Percentiles rank a stretch among this genome's conserved stretches.
phyloP scores from a whole-genome alignment of 2,888 invertebrate species.

The Drosophila crucigera region DNA sequence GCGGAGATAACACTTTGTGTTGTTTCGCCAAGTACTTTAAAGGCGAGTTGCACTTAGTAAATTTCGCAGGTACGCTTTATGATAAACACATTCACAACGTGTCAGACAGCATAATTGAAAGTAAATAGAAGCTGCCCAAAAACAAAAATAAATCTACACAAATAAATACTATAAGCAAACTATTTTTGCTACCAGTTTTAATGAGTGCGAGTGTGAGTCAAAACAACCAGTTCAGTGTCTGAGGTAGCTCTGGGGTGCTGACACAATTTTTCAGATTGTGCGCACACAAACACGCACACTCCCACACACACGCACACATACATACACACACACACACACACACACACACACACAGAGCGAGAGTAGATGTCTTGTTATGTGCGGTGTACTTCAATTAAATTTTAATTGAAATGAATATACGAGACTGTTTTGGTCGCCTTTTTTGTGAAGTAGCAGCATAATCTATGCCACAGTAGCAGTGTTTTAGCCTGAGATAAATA shows the following conservation, averaged over 20 bases:
- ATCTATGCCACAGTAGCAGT: conserved; percentile 39
- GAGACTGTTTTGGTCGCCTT: conserved; percentile 37
- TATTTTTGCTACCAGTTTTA: conserved; percentile 55
- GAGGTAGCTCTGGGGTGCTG: conserved; percentile 37
- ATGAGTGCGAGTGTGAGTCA: conserved; percentile 52
- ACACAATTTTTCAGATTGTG: conserved; percentile 60
- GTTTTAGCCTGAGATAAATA: neutral
- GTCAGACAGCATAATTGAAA: conserved; percentile 43
- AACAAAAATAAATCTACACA: conserved; percentile 25
- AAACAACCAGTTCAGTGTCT: conserved; percentile 1
- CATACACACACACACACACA: neutral
- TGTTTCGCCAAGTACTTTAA: conserved; percentile 19
- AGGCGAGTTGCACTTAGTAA: conserved; percentile 33
- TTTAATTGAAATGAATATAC: conserved; percentile 77
- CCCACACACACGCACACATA: neutral
- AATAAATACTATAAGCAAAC: conserved; percentile 42
- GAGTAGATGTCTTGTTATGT: conserved; percentile 36
- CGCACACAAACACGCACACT: conserved; percentile 10
- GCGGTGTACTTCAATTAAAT: conserved; percentile 75
- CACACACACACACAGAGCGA: neutral
- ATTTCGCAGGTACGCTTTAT: conserved; percentile 34
- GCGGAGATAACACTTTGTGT: conserved; percentile 17
- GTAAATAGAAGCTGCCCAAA: conserved; percentile 39
- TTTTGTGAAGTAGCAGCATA: conserved; percentile 52
- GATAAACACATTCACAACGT: conserved; percentile 21